Evolutionary conservation across 2,113 vertebrate genomes (phyloP).

Genomic region (Daboia siamensis): DNA sequence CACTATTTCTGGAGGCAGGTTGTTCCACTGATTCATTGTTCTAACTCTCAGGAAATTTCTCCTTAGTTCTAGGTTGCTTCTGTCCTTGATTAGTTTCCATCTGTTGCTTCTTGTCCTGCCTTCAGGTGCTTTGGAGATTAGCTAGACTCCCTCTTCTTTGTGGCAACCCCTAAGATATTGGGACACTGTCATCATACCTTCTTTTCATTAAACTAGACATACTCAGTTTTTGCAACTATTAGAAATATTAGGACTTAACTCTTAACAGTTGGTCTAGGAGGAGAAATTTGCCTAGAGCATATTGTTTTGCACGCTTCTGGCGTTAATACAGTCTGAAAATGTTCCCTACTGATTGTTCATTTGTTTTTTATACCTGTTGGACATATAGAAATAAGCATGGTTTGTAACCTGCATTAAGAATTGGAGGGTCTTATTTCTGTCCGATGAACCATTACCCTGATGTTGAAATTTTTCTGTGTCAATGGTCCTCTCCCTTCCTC

Average conservation of each 20-base stretch:
- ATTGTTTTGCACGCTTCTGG: not conserved
- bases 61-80: too few relatives aligned
- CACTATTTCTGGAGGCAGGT: too few relatives aligned
- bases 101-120: too few relatives aligned
- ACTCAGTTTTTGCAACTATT: not conserved
- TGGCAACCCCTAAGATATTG: not conserved
- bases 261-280: not conserved
- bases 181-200: not conserved
- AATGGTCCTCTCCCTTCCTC: not conserved
- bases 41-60: too few relatives aligned
- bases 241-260: not conserved
- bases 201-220: not conserved
- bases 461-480: not conserved
- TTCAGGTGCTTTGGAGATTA: too few relatives aligned
- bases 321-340: not conserved
- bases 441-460: not conserved
- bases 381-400: not conserved
- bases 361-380: not conserved
- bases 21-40: too few relatives aligned
- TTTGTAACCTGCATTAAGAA: not conserved
- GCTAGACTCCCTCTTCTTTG: too few relatives aligned
- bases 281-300: not conserved
- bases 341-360: not conserved
- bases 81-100: too few relatives aligned
- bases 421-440: not conserved